Evolutionary conservation across 2,113 vertebrate genomes (phyloP).

Genomic region (Centropristis striata): DNA sequence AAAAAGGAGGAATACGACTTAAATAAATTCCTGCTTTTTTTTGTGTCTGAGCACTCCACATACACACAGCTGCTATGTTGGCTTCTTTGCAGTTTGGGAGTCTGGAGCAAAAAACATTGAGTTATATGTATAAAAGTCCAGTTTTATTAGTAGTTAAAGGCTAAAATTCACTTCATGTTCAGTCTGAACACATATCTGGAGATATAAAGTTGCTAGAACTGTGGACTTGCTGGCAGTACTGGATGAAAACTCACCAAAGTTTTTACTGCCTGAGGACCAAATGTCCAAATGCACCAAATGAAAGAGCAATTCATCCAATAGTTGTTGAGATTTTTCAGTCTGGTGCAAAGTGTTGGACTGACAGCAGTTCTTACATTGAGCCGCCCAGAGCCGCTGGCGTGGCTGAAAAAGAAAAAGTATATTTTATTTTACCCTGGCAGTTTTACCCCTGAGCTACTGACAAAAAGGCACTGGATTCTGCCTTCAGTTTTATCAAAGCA

Average conservation of each 20-base stretch:
- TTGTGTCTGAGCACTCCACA: no score
- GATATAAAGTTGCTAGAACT: neutral
- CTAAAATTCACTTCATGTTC: neutral
- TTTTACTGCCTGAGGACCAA: neutral
- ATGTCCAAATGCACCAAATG: neutral
- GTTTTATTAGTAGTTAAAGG: no score
- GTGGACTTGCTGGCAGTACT: neutral
- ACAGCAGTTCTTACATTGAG: neutral
- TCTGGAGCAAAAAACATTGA: neutral
- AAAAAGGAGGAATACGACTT: no score
- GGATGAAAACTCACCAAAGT: neutral
- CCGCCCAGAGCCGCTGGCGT: neutral
- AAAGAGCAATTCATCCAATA: neutral
- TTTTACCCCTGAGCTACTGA: constrained; percentile 11
- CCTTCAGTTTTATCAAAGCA: constrained; percentile 10
- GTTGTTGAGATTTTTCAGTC: neutral
- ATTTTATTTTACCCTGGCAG: neutral
- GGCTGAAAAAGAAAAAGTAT: neutral
- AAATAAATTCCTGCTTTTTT: no score
- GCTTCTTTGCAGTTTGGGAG: no score
- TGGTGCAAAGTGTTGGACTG: neutral
- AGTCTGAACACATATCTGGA: neutral
- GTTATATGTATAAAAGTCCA: neutral
- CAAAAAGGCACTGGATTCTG: constrained; percentile 10
- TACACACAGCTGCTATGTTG: no score